These are phyloP conservation scores for Yoshiicerus persimilis DNA, from an alignment of 1,140 invertebrate genomes.

Conservation along the genomic window DNA sequence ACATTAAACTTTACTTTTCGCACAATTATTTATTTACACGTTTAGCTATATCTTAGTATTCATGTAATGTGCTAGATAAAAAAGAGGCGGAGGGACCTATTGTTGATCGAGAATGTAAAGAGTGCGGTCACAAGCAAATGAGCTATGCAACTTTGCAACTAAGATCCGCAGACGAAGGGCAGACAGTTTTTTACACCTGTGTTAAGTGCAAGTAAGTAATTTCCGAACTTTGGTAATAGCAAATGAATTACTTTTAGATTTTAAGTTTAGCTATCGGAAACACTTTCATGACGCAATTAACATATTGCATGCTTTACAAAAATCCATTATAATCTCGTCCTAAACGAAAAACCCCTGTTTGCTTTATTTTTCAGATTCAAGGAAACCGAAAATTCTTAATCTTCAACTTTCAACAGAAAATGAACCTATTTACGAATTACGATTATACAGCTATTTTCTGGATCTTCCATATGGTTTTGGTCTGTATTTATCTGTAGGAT, in stretches of 20 bases:
- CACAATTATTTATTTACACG: too few relatives aligned
- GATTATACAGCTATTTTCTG: background rate
- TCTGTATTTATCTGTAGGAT: background rate
- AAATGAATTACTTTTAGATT: too few relatives aligned
- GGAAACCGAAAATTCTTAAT: slow-evolving; percentile 69
- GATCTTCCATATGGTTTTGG: background rate
- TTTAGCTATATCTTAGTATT: too few relatives aligned
- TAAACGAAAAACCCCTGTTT: slow-evolving; percentile 29
- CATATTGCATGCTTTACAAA: background rate
- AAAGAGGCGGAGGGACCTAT: slow-evolving; percentile 69
- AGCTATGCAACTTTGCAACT: slow-evolving; percentile 92
- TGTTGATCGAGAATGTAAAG: slow-evolving; percentile 82
- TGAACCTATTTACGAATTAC: background rate
- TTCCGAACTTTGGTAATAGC: too few relatives aligned
- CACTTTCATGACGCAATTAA: too few relatives aligned
- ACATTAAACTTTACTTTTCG: too few relatives aligned
- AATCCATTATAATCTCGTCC: background rate
- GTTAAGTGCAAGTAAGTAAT: slow-evolving; percentile 82
- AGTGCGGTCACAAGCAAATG: slow-evolving; percentile 89
- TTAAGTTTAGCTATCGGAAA: too few relatives aligned
- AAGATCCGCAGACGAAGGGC: slow-evolving; percentile 96
- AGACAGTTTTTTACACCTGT: slow-evolving; percentile 98
- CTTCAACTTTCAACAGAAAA: background rate
- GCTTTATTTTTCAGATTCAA: slow-evolving; percentile 62
- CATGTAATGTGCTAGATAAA: slow-evolving; percentile 50